Evolutionary conservation across 2,113 vertebrate genomes (phyloP).

Genomic region (Sylvilagus bachmani): DNA sequence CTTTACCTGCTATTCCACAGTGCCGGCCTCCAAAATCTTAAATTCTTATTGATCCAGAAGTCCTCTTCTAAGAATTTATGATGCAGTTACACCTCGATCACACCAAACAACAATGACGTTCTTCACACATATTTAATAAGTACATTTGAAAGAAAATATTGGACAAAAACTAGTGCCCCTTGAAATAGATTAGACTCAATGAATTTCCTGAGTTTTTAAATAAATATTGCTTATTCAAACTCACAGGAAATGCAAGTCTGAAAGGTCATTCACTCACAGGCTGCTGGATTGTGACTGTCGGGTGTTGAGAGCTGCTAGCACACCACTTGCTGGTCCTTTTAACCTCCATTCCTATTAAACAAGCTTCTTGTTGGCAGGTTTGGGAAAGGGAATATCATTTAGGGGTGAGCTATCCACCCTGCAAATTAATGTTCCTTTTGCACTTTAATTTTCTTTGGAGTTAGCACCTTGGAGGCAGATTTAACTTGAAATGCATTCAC

Average conservation of each 20-base stretch:
- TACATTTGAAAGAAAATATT: not conserved
- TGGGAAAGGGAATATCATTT: conserved; percentile 12
- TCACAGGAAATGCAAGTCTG: not conserved
- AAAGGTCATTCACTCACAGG: not conserved
- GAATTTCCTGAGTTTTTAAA: not conserved
- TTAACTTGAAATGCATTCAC: conserved; percentile 41
- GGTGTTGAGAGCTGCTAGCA: not conserved
- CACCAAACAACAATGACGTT: not conserved
- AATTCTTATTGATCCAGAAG: not conserved
- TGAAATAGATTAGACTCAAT: not conserved
- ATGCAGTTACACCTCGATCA: not conserved
- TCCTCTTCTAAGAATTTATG: not conserved
- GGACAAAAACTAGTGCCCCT: not conserved
- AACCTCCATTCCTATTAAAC: not conserved
- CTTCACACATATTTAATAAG: not conserved
- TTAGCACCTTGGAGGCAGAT: conserved; percentile 30
- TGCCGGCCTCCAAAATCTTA: not conserved
- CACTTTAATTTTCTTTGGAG: conserved; percentile 4
- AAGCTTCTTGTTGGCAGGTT: not conserved
- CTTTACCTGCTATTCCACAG: too few species aligned
- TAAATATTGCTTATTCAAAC: not conserved
- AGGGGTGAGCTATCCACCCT: not conserved
- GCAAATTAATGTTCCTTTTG: not conserved
- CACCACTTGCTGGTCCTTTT: not conserved
- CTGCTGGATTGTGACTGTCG: not conserved